Percentiles rank a stretch among this genome's conserved stretches.
These are phyloP conservation scores for Lordiphosa fenestrarum DNA, from an alignment of 2,888 invertebrate species.

Conservation along the genomic window DNA sequence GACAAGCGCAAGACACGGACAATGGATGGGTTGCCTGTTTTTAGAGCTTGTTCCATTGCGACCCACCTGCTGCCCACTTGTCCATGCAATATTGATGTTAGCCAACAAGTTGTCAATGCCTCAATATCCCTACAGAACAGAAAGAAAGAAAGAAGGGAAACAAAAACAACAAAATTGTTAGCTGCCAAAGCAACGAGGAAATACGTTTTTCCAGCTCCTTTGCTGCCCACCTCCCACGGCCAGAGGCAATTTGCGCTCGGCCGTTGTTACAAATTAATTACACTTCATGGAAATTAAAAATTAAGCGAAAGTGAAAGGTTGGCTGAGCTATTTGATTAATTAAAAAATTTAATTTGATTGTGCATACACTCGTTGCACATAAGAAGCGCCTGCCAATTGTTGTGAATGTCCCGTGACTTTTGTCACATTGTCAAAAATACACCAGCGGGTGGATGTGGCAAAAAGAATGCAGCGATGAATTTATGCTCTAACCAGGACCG, in stretches of 20 bases:
- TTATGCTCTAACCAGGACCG: too few relatives aligned
- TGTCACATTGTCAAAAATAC: too few relatives aligned
- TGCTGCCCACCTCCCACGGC: background rate
- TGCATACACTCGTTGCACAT: conserved; percentile 1
- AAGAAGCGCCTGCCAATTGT: background rate
- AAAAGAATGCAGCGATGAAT: too few relatives aligned
- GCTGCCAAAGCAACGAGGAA: conserved; percentile 12
- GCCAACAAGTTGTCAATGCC: conserved; percentile 26
- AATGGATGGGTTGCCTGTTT: conserved; percentile 18
- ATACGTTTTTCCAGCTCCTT: background rate
- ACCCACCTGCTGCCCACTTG: conserved; percentile 19
- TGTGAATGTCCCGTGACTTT: too few relatives aligned
- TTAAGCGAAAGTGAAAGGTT: conserved; percentile 17
- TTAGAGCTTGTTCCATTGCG: too few relatives aligned
- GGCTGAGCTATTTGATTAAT: conserved; percentile 2
- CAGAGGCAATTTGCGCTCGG: conserved; percentile 6
- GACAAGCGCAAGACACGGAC: conserved; percentile 18
- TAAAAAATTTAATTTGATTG: conserved; percentile 9
- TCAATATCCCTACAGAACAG: conserved; percentile 9
- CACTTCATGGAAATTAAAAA: conserved; percentile 28
- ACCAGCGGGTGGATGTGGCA: too few relatives aligned
- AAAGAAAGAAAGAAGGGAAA: too few relatives aligned
- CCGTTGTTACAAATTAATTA: conserved; percentile 30
- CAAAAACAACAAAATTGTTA: conserved; percentile 10
- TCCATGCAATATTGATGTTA: conserved; percentile 37